Conservation (phyloP, 1,140 invertebrate genomes). For the Trichonephila inaurata region DNA sequence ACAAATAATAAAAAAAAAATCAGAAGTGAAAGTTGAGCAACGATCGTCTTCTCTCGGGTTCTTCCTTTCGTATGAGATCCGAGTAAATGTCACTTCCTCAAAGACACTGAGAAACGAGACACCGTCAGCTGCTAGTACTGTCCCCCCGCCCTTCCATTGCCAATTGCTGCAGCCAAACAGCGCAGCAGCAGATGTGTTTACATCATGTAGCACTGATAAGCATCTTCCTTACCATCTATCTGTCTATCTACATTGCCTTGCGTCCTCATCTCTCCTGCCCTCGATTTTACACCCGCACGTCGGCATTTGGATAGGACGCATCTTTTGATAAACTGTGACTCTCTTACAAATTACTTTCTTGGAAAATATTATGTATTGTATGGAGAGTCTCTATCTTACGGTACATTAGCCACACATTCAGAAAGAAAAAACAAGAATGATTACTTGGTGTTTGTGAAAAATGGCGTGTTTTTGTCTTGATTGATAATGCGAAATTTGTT, state of each 20-base stretch:
- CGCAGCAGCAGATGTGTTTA: constrained; percentile 70
- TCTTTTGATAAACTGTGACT: not conserved
- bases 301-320: not conserved
- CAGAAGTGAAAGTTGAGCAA: constrained; percentile 29
- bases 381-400: not conserved
- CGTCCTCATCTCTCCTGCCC: not conserved
- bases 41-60: constrained; percentile 8
- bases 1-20: not conserved
- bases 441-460: not conserved
- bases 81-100: constrained; percentile 67
- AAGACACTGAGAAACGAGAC: constrained; percentile 51
- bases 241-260: constrained; percentile 3
- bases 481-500: no score
- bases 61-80: constrained; percentile 63
- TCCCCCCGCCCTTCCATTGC: not conserved
- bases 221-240: constrained; percentile 56
- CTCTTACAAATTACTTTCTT: not conserved
- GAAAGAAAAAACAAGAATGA: not conserved
- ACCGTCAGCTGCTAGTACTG: constrained; percentile 60
- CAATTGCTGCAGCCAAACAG: constrained; percentile 26
- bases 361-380: not conserved
- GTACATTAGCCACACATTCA: not conserved
- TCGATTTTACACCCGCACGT: not conserved
- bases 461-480: not conserved
- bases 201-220: constrained; percentile 69